Percentiles rank a stretch among this genome's conserved stretches.
Evolutionary conservation across 2,888 invertebrate species (phyloP).

Genomic region (Agrochola macilenta): DNA sequence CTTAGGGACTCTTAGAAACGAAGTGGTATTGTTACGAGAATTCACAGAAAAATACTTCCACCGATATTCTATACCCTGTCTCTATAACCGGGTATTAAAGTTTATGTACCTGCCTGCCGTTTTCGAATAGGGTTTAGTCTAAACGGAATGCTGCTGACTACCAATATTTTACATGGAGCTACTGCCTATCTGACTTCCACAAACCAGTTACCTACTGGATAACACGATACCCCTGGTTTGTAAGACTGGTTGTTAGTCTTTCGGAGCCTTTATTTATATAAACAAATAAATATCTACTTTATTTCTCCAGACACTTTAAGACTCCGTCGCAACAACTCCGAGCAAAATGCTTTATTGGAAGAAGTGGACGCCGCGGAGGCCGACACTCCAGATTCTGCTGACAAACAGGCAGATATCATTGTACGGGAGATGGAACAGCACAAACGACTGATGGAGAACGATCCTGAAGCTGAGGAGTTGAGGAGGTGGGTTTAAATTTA

Average conservation of each 20-base stretch:
- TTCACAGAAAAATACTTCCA: too few relatives aligned
- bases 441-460: constrained; percentile 92
- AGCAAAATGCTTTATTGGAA: constrained; percentile 81
- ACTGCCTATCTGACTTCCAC: background rate
- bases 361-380: constrained; percentile 65
- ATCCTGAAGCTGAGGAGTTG: constrained; percentile 91
- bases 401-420: constrained; percentile 91
- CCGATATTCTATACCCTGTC: background rate
- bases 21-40: background rate
- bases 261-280: background rate
- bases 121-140: background rate
- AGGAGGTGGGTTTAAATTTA: constrained; percentile 87
- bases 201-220: background rate
- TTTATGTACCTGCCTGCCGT: too few relatives aligned
- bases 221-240: background rate
- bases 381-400: constrained; percentile 75
- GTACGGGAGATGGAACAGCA: constrained; percentile 92
- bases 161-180: background rate
- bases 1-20: background rate
- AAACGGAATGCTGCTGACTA: background rate
- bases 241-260: background rate
- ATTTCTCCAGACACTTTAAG: constrained; percentile 79
- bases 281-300: background rate
- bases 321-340: constrained; percentile 80
- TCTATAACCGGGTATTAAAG: background rate